Percentiles rank a stretch among this genome's conserved stretches.
Conservation (phyloP, 2,888 invertebrate genomes). For the Drosophila lacicola region DNA sequence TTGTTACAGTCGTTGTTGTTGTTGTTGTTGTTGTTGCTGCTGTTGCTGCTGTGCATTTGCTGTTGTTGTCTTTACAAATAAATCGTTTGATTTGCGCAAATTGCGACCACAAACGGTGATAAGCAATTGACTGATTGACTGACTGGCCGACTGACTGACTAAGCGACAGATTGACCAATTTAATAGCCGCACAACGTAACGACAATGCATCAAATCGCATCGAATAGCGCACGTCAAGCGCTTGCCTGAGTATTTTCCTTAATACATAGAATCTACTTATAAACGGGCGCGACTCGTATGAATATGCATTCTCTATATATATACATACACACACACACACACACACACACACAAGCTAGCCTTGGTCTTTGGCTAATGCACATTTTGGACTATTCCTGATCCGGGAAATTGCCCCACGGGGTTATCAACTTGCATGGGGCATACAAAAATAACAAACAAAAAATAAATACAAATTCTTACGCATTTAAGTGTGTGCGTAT, state of each 20-base stretch:
- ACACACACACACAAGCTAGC: neutral
- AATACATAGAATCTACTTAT: slow-evolving; percentile 44
- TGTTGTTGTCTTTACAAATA: slow-evolving; percentile 57
- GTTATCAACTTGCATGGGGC: slow-evolving; percentile 14
- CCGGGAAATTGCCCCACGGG: slow-evolving; percentile 10
- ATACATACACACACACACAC: neutral
- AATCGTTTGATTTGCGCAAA: slow-evolving; percentile 78
- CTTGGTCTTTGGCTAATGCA: slow-evolving; percentile 26
- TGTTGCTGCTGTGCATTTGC: slow-evolving; percentile 20
- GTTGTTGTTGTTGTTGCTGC: neutral
- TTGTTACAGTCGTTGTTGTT: too few relatives aligned
- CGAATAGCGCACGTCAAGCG: slow-evolving; percentile 64
- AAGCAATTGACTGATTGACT: slow-evolving; percentile 43
- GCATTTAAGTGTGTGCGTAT: neutral
- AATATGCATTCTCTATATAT: slow-evolving; percentile 38
- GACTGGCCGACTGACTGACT: slow-evolving; percentile 20
- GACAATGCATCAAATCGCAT: slow-evolving; percentile 74
- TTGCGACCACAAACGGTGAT: slow-evolving; percentile 64
- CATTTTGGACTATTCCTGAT: slow-evolving; percentile 19
- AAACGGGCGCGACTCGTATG: slow-evolving; percentile 41
- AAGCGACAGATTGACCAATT: slow-evolving; percentile 45
- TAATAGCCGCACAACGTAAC: slow-evolving; percentile 34
- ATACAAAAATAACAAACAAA: neutral
- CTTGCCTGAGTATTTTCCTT: slow-evolving; percentile 20
- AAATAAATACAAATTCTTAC: neutral